Conservation (phyloP, 2,888 invertebrate genomes). For the Callyntrura guangdongensis region DNA sequence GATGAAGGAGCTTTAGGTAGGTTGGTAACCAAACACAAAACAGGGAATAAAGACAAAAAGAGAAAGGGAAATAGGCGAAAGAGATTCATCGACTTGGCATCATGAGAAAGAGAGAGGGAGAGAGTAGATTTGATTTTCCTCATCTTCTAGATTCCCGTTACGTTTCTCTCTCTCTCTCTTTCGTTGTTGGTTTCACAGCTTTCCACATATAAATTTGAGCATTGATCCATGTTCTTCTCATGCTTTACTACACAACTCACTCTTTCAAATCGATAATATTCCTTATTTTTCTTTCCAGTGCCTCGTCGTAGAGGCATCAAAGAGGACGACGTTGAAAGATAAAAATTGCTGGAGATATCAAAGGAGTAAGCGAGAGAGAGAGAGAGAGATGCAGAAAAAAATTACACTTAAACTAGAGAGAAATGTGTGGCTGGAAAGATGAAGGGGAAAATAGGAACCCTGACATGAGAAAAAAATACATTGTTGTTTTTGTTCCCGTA, state of each 20-base stretch:
- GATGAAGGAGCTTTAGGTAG: no score
- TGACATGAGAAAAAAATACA: slow-evolving; percentile 15
- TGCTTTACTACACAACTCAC: slow-evolving; percentile 28
- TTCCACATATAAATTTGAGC: slow-evolving; percentile 40
- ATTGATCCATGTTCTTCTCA: slow-evolving; percentile 44
- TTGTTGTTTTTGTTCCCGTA: slow-evolving; percentile 31
- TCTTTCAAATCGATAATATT: slow-evolving; percentile 44
- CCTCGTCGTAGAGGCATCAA: background rate
- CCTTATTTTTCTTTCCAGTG: background rate
- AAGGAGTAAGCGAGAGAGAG: background rate
- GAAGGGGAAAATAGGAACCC: background rate
- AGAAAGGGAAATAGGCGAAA: background rate
- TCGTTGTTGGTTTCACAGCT: background rate
- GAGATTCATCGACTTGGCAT: slow-evolving; percentile 44
- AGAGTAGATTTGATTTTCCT: slow-evolving; percentile 40
- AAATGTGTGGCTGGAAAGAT: slow-evolving; percentile 33
- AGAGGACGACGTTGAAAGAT: slow-evolving; percentile 29
- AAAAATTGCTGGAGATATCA: slow-evolving; percentile 51
- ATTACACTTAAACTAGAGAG: background rate
- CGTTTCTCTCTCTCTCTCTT: background rate
- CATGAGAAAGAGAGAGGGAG: background rate
- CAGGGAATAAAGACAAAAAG: background rate
- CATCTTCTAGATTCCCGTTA: slow-evolving; percentile 14
- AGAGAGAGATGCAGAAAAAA: slow-evolving; percentile 3
- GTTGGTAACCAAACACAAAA: background rate